phyloP scores from a whole-genome alignment of 1,140 invertebrate genomes.

The Panonychus citri region DNA sequence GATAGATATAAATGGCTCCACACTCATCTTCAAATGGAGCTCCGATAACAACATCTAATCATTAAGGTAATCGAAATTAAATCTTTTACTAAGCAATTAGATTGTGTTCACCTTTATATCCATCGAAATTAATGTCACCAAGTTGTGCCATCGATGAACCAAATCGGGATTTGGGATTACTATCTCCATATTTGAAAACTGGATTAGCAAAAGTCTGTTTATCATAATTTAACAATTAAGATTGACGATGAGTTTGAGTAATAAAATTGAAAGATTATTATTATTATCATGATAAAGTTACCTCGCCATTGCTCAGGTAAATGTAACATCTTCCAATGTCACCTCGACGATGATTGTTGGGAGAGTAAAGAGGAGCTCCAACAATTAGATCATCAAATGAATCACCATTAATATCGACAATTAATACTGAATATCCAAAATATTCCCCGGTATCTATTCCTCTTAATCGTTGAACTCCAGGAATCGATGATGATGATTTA shows the following conservation, averaged over 20 bases:
- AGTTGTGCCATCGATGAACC: constrained; percentile 23
- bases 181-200: constrained; percentile 6
- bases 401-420: constrained; percentile 45
- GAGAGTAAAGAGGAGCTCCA: constrained; percentile 42
- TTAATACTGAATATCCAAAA: constrained; percentile 43
- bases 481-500: background rate
- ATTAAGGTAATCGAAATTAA: too few species aligned
- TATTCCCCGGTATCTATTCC: constrained; percentile 39
- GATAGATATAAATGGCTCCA: constrained; percentile 31
- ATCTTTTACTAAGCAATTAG: too few species aligned
- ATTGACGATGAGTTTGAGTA: background rate
- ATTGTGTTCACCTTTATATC: constrained; percentile 27
- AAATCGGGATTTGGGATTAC: constrained; percentile 21
- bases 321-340: constrained; percentile 37
- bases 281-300: constrained; percentile 1
- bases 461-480: background rate
- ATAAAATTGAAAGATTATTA: background rate
- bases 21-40: constrained; percentile 25
- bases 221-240: background rate
- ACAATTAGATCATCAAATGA: constrained; percentile 42
- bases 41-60: constrained; percentile 29
- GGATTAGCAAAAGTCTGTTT: background rate
- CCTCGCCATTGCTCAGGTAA: constrained; percentile 23
- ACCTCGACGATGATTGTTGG: constrained; percentile 13
- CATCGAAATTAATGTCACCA: constrained; percentile 28